phyloP scores from a whole-genome alignment of 1,140 invertebrate species.

The Leguminivora glycinivorella region DNA sequence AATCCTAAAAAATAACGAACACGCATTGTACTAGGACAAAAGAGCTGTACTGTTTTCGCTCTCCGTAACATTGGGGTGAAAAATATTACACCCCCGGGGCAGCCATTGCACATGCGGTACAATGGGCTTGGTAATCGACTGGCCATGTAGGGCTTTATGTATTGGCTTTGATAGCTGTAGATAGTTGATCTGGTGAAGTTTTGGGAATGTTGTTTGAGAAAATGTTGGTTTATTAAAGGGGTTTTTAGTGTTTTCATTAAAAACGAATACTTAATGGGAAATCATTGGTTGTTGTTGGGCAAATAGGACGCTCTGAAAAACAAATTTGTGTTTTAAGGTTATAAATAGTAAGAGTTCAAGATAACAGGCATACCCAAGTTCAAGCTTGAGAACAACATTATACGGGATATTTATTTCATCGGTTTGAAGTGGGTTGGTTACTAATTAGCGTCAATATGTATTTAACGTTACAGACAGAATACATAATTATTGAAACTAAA shows the following conservation, averaged over 20 bases:
- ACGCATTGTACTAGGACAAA: conserved; percentile 64
- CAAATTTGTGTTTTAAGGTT: too few species aligned
- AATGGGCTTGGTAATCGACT: conserved; percentile 2
- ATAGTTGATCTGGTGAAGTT: not conserved
- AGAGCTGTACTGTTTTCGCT: conserved; percentile 65
- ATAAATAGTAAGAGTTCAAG: too few species aligned
- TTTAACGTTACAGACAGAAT: too few species aligned
- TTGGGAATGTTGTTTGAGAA: not conserved
- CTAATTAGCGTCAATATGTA: too few species aligned
- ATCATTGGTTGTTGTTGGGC: too few species aligned
- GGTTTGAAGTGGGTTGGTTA: too few species aligned
- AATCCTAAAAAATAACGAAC: conserved; percentile 52
- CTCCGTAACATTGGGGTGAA: conserved; percentile 60
- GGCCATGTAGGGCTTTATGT: conserved; percentile 6
- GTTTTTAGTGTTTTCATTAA: not conserved
- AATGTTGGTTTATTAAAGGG: not conserved
- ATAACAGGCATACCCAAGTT: too few species aligned
- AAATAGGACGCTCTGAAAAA: too few species aligned
- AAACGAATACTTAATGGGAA: too few species aligned
- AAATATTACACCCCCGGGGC: conserved; percentile 74
- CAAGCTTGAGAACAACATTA: too few species aligned
- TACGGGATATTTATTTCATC: too few species aligned
- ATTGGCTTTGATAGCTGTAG: not conserved
- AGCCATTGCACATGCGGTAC: conserved; percentile 44
- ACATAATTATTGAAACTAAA: too few species aligned